Percentiles rank a stretch among this genome's conserved stretches.
phyloP scores from a whole-genome alignment of 2,888 invertebrate genomes.

The Artemia sinica region DNA sequence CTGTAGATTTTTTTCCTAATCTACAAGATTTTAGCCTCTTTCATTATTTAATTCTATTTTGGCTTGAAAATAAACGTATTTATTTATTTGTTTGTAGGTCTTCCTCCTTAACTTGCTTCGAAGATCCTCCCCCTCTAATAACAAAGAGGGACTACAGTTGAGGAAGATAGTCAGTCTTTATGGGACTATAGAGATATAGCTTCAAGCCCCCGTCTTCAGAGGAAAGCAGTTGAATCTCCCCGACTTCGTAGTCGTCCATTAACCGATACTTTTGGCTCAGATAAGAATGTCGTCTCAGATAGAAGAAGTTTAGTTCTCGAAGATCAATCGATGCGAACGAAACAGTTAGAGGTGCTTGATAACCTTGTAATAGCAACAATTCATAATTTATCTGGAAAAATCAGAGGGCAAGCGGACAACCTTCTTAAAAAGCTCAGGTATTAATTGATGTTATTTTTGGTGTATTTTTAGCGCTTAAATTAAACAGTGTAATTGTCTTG shows the following conservation, averaged over 20 bases:
- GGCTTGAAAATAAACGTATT: background rate
- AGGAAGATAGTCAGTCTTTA: background rate
- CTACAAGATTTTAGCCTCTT: too few relatives aligned
- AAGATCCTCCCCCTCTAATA: slow-evolving; percentile 2
- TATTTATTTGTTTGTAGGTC: background rate
- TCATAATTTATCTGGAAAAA: slow-evolving; percentile 37
- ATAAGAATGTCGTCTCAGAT: slow-evolving; percentile 6
- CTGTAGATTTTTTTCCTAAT: too few relatives aligned
- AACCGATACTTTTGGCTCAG: background rate
- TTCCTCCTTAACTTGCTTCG: slow-evolving; percentile 9
- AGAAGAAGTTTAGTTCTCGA: background rate
- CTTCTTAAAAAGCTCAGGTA: slow-evolving; percentile 37
- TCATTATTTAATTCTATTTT: too few relatives aligned
- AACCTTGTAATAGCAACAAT: slow-evolving; percentile 38
- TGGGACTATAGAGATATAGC: slow-evolving; percentile 8
- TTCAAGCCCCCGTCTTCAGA: background rate
- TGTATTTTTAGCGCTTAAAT: too few relatives aligned
- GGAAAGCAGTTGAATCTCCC: slow-evolving; percentile 1
- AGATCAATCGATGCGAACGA: slow-evolving; percentile 11
- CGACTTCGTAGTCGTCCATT: slow-evolving; percentile 7
- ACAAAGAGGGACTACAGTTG: background rate
- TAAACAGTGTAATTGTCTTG: too few relatives aligned
- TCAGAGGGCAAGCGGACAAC: slow-evolving; percentile 34
- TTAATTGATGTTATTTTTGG: slow-evolving; percentile 21
- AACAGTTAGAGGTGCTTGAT: slow-evolving; percentile 32